Conservation (phyloP, 2,113 vertebrate genomes). For the Synchiropus splendidus region DNA sequence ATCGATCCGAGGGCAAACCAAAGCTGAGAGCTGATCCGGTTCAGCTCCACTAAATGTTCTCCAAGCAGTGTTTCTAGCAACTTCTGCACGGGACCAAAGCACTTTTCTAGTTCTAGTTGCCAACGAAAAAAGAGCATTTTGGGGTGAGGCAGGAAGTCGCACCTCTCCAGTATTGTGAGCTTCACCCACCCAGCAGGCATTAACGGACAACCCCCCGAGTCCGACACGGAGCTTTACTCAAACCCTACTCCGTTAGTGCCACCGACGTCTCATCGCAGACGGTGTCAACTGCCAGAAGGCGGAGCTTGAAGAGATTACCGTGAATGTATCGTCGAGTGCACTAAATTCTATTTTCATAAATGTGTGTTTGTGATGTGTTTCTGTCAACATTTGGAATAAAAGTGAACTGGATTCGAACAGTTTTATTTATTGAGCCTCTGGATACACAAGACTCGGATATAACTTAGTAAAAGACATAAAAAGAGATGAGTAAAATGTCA, state of each 20-base stretch:
- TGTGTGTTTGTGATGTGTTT: slow-evolving; percentile 63
- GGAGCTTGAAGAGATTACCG: slow-evolving; percentile 87
- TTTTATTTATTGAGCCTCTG: slow-evolving; percentile 54
- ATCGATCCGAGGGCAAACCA: too few relatives aligned
- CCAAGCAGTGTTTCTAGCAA: slow-evolving; percentile 30
- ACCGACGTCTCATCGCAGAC: too few relatives aligned
- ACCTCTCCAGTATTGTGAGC: too few relatives aligned
- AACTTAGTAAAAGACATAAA: slow-evolving; percentile 32
- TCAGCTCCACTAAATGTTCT: slow-evolving; percentile 18
- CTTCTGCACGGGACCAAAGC: slow-evolving; percentile 77
- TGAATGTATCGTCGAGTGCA: slow-evolving; percentile 98
- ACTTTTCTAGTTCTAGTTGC: slow-evolving; percentile 82
- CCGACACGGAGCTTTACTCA: too few relatives aligned
- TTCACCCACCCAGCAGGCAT: too few relatives aligned
- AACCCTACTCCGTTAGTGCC: too few relatives aligned
- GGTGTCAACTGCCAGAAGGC: slow-evolving; percentile 84
- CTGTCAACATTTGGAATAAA: slow-evolving; percentile 46
- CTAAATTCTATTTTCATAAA: slow-evolving; percentile 98
- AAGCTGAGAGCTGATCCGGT: too few relatives aligned
- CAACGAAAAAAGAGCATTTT: slow-evolving; percentile 74
- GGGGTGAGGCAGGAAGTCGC: too few relatives aligned
- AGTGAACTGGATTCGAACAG: slow-evolving; percentile 26
- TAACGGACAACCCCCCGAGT: too few relatives aligned
- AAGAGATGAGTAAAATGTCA: slow-evolving; percentile 39
- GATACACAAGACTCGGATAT: slow-evolving; percentile 43